Percentiles rank a stretch among this genome's conserved stretches.
phyloP scores from a whole-genome alignment of 2,888 invertebrate species.

The Marasmarcha lunaedactyla region DNA sequence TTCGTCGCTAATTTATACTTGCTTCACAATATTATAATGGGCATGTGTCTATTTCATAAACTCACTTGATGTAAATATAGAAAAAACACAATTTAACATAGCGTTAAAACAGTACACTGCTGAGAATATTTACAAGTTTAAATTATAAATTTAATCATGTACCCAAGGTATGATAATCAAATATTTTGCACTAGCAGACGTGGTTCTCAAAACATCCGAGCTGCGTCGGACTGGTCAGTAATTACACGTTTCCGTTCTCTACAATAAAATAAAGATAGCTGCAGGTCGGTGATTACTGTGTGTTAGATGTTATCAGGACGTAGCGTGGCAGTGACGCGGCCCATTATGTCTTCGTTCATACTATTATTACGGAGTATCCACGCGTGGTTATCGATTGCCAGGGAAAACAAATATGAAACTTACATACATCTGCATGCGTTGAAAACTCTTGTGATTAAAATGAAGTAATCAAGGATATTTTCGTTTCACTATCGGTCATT shows the following conservation, averaged over 20 bases:
- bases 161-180: too few species aligned
- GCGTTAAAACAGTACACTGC: too few species aligned
- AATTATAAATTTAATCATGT: too few species aligned
- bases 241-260: slow-evolving; percentile 39
- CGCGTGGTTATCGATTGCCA: slow-evolving; percentile 33
- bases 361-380: slow-evolving; percentile 27
- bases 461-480: background rate
- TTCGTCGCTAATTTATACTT: background rate
- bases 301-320: slow-evolving; percentile 35
- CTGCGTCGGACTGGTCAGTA: slow-evolving; percentile 22
- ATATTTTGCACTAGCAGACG: too few species aligned
- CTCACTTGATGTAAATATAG: too few species aligned
- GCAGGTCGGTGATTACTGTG: slow-evolving; percentile 22
- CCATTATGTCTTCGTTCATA: slow-evolving; percentile 53
- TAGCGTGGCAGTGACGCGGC: slow-evolving; percentile 26
- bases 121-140: too few species aligned
- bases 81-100: too few species aligned
- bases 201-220: slow-evolving; percentile 7
- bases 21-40: background rate
- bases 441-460: background rate
- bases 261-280: slow-evolving; percentile 39
- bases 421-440: background rate
- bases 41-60: background rate
- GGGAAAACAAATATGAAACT: background rate
- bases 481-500: slow-evolving; percentile 30